Percentiles rank a stretch among this genome's conserved stretches.
These are phyloP conservation scores for Xylophagus ater DNA, from an alignment of 2,888 invertebrate species.

Conservation along the genomic window DNA sequence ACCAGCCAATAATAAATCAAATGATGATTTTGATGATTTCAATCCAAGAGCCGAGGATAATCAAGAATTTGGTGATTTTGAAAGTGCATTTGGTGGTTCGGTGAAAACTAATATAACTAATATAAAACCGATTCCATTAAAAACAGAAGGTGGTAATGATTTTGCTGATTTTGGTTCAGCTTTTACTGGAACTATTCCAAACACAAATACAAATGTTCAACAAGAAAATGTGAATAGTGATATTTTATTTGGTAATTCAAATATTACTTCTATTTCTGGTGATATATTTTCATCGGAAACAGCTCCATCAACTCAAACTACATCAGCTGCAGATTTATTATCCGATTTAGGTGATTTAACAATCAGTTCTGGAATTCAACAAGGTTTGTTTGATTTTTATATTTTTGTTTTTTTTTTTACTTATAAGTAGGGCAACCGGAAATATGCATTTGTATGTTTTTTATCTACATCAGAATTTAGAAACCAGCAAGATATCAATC, in stretches of 20 bases:
- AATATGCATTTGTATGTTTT: slow-evolving; percentile 6
- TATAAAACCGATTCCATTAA: slow-evolving; percentile 20
- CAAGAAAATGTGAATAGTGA: slow-evolving; percentile 3
- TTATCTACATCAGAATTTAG: too few species aligned
- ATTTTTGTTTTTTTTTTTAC: slow-evolving; percentile 8
- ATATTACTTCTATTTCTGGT: slow-evolving; percentile 22
- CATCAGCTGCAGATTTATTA: slow-evolving; percentile 35
- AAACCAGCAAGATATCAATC: too few species aligned
- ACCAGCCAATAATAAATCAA: slow-evolving; percentile 47
- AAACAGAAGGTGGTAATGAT: slow-evolving; percentile 47
- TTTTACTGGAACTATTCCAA: slow-evolving; percentile 39
- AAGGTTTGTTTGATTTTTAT: slow-evolving; percentile 30
- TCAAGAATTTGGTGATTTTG: slow-evolving; percentile 68
- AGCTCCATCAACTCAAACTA: slow-evolving; percentile 18
- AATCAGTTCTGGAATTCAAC: slow-evolving; percentile 34
- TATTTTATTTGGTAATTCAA: slow-evolving; percentile 16
- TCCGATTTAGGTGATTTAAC: slow-evolving; percentile 41
- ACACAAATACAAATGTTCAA: not conserved
- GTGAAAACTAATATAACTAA: slow-evolving; percentile 15
- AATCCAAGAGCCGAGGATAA: slow-evolving; percentile 40
- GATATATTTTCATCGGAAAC: slow-evolving; percentile 9
- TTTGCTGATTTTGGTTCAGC: slow-evolving; percentile 76
- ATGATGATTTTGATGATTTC: slow-evolving; percentile 40
- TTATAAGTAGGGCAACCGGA: too few species aligned
- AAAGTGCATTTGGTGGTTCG: slow-evolving; percentile 50